Base-by-base conservation (phyloP, 2,113 vertebrate species). In the Gasterosteus nipponicus region DNA sequence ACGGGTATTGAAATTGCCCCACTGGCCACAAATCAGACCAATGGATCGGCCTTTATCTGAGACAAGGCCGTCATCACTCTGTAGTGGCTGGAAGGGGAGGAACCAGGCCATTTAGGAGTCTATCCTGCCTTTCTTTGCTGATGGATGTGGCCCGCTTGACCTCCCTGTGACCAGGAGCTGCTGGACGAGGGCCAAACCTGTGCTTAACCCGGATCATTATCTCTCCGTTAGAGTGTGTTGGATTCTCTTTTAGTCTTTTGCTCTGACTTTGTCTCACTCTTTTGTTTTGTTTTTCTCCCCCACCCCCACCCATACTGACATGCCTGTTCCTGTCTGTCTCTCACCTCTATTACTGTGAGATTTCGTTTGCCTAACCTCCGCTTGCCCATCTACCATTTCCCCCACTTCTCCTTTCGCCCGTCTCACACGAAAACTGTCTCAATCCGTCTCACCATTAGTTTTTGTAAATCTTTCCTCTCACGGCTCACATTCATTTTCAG, bases 1-100 rank as follows among this genome's bases (percentile, higher is more conserved):
- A 92, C 90, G 86, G 89, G 90, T 93, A 94, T 95, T 94, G 93
- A 95, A 94, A 94, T 94, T 92, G 93, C 90, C 84, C 91, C 77
- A 81, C 85, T 61, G 70, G 88, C 92, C 93, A 93, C 92, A 95
- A 95, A 95, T 94, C 93, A 93, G 90, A 80, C 85, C 91, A 87
- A 92, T 91, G 88, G 93, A 93, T 94, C 87, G 77, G 85, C 82
- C 80, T 91, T 93, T 93, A 93, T 94, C 90, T 90, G 86, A 86
- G 88, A 92, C 93, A 94, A 94, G 94, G 93, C 93, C 91, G 86
- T 89, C 91, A 92, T 93, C 91, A 86, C 87, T 93, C 91, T 92
- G 86, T 70, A 72, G 87, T 86, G 74, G 84, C 89, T 81, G 84
- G 79, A 83, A 92, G 92, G 84, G 82, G 90, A 90, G 81, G 89